These are phyloP conservation scores for Ptilodon capucinus DNA, from an alignment of 2,888 invertebrate genomes.

Conservation along the genomic window DNA sequence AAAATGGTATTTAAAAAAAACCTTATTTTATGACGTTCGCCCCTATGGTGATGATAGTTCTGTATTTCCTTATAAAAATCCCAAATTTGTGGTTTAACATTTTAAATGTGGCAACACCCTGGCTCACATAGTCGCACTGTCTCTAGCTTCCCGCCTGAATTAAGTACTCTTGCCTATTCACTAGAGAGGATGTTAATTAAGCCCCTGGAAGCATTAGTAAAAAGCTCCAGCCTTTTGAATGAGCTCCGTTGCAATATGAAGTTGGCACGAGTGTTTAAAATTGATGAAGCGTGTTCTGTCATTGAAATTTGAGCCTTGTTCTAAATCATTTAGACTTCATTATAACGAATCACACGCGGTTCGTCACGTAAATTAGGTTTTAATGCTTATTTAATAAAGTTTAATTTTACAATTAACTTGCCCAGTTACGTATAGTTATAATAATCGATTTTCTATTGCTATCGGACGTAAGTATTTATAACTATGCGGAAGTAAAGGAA, in stretches of 20 bases:
- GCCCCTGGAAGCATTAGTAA: constrained; percentile 72
- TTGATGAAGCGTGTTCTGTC: constrained; percentile 50
- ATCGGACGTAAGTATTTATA: too few species aligned
- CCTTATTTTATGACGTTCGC: too few species aligned
- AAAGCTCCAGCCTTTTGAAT: constrained; percentile 66
- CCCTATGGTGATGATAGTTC: too few species aligned
- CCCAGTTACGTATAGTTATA: too few species aligned
- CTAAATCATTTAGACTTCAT: constrained; percentile 6
- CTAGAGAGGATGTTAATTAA: constrained; percentile 75
- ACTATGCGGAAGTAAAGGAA: too few species aligned
- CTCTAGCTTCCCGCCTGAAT: constrained; percentile 49
- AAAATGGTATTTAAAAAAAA: too few species aligned
- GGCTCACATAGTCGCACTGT: constrained; percentile 28
- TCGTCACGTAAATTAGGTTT: neutral
- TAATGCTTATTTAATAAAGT: neutral
- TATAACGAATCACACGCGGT: neutral
- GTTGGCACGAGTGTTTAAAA: constrained; percentile 50
- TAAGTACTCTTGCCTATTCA: constrained; percentile 66
- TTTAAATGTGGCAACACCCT: constrained; percentile 25
- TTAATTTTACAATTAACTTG: too few species aligned
- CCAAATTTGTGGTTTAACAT: constrained; percentile 3
- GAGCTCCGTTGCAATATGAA: constrained; percentile 49
- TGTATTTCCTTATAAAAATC: too few species aligned
- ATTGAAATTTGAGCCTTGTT: constrained; percentile 26
- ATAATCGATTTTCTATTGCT: too few species aligned